phyloP scores from a whole-genome alignment of 2,888 invertebrate genomes.

The Pristionchus maxplancki region DNA sequence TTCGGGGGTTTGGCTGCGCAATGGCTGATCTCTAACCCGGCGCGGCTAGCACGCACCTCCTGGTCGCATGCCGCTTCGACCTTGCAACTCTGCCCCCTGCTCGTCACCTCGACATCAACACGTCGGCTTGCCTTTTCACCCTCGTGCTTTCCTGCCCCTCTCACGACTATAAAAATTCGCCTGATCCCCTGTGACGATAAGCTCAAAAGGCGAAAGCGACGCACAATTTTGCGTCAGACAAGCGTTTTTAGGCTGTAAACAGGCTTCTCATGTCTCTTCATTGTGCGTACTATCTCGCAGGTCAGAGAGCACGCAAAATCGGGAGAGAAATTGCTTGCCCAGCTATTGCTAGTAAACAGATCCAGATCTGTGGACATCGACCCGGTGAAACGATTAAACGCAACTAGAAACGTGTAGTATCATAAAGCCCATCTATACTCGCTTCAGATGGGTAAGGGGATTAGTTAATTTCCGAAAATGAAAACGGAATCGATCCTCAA shows the following conservation, averaged over 20 bases:
- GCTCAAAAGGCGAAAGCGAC: not conserved
- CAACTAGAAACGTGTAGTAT: too few relatives aligned
- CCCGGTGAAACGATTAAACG: not conserved
- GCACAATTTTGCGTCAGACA: not conserved
- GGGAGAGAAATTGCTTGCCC: not conserved
- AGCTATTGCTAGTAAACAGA: not conserved
- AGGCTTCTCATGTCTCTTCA: too few relatives aligned
- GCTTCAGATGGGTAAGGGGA: too few relatives aligned
- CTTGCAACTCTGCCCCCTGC: not conserved
- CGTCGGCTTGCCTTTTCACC: not conserved
- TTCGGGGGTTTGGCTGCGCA: too few relatives aligned
- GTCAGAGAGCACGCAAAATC: too few relatives aligned
- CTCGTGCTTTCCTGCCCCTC: constrained; percentile 1
- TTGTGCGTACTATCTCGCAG: too few relatives aligned
- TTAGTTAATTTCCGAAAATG: too few relatives aligned
- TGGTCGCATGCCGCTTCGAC: not conserved
- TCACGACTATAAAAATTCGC: constrained; percentile 36
- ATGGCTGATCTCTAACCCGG: too few relatives aligned
- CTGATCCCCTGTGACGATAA: not conserved
- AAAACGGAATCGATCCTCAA: too few relatives aligned
- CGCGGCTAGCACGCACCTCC: too few relatives aligned
- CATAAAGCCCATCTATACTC: too few relatives aligned
- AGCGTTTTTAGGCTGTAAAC: too few relatives aligned
- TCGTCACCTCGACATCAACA: not conserved
- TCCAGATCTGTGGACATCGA: not conserved